Base-by-base conservation (phyloP, 1,140 invertebrate genomes). In the Penaeus chinensis region DNA sequence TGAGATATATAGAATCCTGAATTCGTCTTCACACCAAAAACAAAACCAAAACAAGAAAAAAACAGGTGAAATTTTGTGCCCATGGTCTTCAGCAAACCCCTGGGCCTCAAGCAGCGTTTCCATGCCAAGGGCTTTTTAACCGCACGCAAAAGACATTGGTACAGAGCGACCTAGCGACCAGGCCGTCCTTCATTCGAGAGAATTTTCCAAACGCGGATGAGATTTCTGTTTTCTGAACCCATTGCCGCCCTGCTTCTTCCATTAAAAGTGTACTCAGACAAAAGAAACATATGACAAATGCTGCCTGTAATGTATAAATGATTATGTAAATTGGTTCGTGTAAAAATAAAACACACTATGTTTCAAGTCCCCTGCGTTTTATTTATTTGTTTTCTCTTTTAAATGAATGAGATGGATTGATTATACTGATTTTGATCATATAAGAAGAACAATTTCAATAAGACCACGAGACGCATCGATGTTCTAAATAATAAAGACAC, bases 251-350 rank as follows among this genome's bases (percentile, higher is more conserved):
- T 74, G 86, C 80, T 87, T 82, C 86, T 87, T 87, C 86, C 86
- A 87, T 47, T 87, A 74, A 87, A 87, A 87, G 86, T 87, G 86
- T 87, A 87, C 81, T 87, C 82, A 60, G 61, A 74, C 80, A 82
- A 54, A 69, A 87, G 60, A 81, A 82, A 87, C 86, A 78, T 87
- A 80, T 87, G 71, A 87, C 86, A 82, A 87, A 82, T 87, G 86
- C 86, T 87, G 86, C 86, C 86, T 87, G 86, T 82, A 87, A 87
- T 87, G 86, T 87, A 87, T 87, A 87, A 82, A 82, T 82, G 76
- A 82, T 74, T 82, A 82, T 82, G 80, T 87, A 82, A 87, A 87
- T 87, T 87, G 86, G 86, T 87, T 87, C 42, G 42, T 87, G 86
- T 87, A 87, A 82, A 87, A 87, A 87, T 87, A 87, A 87, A 77